A percentile compares a stretch with the other conserved stretches of the same genome.
phyloP scores from a whole-genome alignment of 2,797 vertebrate species.

The Myoxocephalus aenaeus region DNA sequence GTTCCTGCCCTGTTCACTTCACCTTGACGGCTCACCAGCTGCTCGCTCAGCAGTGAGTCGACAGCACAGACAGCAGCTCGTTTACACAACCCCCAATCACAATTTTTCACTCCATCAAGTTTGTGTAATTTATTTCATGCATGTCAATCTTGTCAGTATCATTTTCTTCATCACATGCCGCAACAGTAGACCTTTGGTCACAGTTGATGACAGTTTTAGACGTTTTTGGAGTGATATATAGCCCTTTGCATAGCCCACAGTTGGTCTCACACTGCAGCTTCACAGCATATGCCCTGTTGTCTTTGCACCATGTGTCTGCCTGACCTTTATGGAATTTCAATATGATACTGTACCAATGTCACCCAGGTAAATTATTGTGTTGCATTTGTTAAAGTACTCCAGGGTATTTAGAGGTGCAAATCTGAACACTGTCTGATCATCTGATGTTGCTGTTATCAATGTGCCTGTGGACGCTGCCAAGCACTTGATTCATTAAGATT shows the following conservation, averaged over 20 bases:
- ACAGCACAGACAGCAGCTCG: conserved; percentile 55
- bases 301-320: conserved; percentile 10
- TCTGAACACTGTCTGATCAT: conserved; percentile 53
- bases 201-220: conserved; percentile 30
- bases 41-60: conserved; percentile 45
- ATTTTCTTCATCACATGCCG: conserved; percentile 31
- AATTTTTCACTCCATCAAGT: conserved; percentile 58
- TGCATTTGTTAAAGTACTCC: conserved; percentile 31
- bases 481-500: conserved; percentile 51
- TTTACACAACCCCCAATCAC: conserved; percentile 59
- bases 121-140: conserved; percentile 59
- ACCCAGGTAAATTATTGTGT: conserved; percentile 7
- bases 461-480: conserved; percentile 35
- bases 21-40: conserved; percentile 56
- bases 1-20: conserved; percentile 57
- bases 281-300: conserved; percentile 24
- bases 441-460: conserved; percentile 45
- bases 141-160: conserved; percentile 48
- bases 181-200: conserved; percentile 23
- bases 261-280: conserved; percentile 5
- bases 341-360: conserved; percentile 29
- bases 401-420: conserved; percentile 47
- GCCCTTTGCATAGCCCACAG: neutral
- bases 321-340: conserved; percentile 17
- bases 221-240: conserved; percentile 23